These are phyloP conservation scores for Blera fallax DNA, from an alignment of 2,888 invertebrate genomes.

Conservation along the genomic window DNA sequence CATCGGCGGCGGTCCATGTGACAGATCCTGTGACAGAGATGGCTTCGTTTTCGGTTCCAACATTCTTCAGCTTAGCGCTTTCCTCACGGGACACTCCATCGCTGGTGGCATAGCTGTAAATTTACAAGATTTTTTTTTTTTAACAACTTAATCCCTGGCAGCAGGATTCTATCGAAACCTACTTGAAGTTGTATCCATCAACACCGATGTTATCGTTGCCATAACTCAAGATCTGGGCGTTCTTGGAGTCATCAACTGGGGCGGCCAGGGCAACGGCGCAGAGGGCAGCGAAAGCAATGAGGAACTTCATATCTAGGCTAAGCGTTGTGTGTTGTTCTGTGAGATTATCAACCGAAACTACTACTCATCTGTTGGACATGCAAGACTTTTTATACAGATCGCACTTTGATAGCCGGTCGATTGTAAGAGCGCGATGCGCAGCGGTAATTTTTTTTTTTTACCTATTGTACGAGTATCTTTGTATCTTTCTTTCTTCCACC, in stretches of 20 bases:
- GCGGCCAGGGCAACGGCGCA: slow-evolving; percentile 75
- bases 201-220: slow-evolving; percentile 83
- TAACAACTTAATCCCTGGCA: neutral
- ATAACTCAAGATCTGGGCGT: slow-evolving; percentile 75
- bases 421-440: neutral
- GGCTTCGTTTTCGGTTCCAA: slow-evolving; percentile 79
- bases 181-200: slow-evolving; percentile 84
- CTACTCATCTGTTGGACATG: neutral
- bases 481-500: neutral
- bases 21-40: slow-evolving; percentile 81
- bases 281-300: slow-evolving; percentile 78
- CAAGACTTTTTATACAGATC: slow-evolving; percentile 28
- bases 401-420: neutral
- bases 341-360: slow-evolving; percentile 48
- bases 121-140: neutral
- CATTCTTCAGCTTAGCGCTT: slow-evolving; percentile 78
- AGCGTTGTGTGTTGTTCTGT: slow-evolving; percentile 35
- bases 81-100: slow-evolving; percentile 80
- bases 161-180: slow-evolving; percentile 73
- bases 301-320: slow-evolving; percentile 75
- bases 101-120: slow-evolving; percentile 79
- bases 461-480: neutral
- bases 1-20: slow-evolving; percentile 83
- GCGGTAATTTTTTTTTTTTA: neutral
- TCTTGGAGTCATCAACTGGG: slow-evolving; percentile 68